Evolutionary conservation across 2,797 vertebrate species (phyloP), one percentile per base, ranked within the genome.

Genomic region (Gymnodraco acuticeps): DNA sequence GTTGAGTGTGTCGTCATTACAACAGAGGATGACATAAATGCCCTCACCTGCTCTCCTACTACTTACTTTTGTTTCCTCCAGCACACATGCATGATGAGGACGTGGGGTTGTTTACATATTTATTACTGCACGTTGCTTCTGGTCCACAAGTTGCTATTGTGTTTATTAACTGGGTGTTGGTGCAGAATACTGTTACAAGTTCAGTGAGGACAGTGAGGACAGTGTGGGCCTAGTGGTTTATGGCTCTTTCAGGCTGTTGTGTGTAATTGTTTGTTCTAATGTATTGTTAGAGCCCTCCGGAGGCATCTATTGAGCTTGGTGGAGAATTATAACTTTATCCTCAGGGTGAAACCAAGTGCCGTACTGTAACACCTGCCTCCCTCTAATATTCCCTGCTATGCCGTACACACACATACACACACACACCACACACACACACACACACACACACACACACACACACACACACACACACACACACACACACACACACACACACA

Each of bases 101-200:
- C 61, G 56, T 68, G 52, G 50, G 61, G 66, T 81, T 82, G 90
- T 92, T 90, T 88, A 84, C 82, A 91, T 91, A 88, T 92, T 87
- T 90, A 91, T 90, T 87, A 80, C 80, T 73, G 67, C 5, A 33
- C 72, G 67, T 70, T 77, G 75, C 69, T 75, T 75, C 47, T 80
- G 86, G 72, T 68, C 68, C 77, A 80, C 70, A 74, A 85, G 85
- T 77, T 87, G 86, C 82, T 84, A 77, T 65, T 31, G 54, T 66
- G 67, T 72, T 19, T 61, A 83, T 88, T 86, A 81, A 80, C 66
- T 77, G 64, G 27, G 43, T 80, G 80, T 74, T 83, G 67, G 60
- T 61, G 65, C 78, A 80, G 66, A 83, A 12, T 79, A 69, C 79
- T 59, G 70, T 77, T 83, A 58, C 62, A 79, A 68, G 78, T 73